Evolutionary conservation across 2,113 vertebrate genomes (phyloP).

Genomic region (Sinosuthora webbiana): DNA sequence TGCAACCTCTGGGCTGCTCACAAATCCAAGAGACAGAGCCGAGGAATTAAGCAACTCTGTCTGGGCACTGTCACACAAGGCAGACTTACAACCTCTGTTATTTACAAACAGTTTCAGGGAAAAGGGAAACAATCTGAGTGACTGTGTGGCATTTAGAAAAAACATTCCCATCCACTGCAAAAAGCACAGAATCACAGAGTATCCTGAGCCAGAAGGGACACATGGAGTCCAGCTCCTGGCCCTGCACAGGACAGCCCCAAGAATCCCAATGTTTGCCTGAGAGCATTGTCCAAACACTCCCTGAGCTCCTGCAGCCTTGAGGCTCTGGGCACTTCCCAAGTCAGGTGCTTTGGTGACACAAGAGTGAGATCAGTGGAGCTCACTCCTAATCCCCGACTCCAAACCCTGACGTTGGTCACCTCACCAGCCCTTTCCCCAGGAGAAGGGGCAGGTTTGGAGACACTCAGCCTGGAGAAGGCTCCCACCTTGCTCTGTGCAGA

Average conservation of each 20-base stretch:
- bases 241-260: not conserved
- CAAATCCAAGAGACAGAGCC: not conserved
- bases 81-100: not conserved
- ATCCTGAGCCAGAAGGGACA: not conserved
- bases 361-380: not conserved
- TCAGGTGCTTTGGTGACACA: not conserved
- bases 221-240: not conserved
- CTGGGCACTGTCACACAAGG: not conserved
- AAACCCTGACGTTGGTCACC: accelerated
- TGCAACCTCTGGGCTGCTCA: accelerated
- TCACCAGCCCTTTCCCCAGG: not conserved
- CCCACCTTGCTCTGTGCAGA: not conserved
- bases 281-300: not conserved
- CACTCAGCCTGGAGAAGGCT: not conserved
- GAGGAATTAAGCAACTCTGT: not conserved
- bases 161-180: not conserved
- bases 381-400: accelerated
- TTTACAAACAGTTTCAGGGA: not conserved
- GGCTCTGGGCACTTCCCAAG: not conserved
- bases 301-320: not conserved
- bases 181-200: not conserved
- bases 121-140: not conserved
- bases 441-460: not conserved
- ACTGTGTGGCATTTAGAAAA: not conserved
- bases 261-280: not conserved